These are phyloP conservation scores for Tuberolachnus salignus DNA, from an alignment of 2,888 invertebrate genomes.

Conservation along the genomic window DNA sequence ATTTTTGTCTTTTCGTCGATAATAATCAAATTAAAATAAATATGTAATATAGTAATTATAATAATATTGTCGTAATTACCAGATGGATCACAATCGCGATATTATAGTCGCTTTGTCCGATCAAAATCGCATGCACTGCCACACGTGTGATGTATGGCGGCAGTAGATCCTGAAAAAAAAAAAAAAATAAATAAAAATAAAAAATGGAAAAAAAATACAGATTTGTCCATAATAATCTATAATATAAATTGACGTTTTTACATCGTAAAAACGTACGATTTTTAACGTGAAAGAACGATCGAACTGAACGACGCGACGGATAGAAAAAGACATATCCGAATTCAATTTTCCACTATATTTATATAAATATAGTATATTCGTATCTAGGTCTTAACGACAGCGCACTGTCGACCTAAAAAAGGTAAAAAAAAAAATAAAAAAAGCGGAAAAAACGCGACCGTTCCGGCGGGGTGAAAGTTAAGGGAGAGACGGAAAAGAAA, in stretches of 20 bases:
- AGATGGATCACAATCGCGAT: neutral
- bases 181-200: no score
- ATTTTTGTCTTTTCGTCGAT: no score
- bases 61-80: neutral
- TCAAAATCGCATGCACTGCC: neutral
- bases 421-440: conserved; percentile 3
- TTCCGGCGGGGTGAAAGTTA: no score
- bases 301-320: neutral
- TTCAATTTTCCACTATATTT: conserved; percentile 41
- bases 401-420: conserved; percentile 7
- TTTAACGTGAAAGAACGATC: neutral
- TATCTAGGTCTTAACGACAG: conserved; percentile 30
- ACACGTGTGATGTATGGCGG: neutral
- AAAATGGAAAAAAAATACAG: no score
- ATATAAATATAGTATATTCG: no score
- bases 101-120: neutral
- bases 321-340: conserved; percentile 24
- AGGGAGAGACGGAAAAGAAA: conserved; percentile 23
- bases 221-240: neutral
- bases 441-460: neutral
- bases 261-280: conserved; percentile 41
- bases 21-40: no score
- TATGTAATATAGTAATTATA: no score
- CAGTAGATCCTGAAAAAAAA: conserved; percentile 14
- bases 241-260: conserved; percentile 4